Base-by-base conservation (phyloP, 2,888 invertebrate species). In the Cephus nigrinus region DNA sequence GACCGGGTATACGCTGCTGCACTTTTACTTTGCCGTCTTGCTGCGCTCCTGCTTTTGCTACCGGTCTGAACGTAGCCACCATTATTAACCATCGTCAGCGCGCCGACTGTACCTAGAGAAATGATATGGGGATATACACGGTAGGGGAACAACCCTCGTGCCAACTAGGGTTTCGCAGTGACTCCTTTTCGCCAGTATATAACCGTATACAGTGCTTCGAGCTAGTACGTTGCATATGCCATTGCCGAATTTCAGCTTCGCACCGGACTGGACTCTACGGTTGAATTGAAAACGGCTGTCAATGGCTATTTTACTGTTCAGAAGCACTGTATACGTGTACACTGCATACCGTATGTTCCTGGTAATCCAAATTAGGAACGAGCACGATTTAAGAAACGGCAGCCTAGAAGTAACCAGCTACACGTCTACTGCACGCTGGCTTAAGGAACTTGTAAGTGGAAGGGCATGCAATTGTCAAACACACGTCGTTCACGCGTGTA, bases 121-220 rank as follows among this genome's bases (percentile, higher is more conserved):
- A 31, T 12, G 74, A 74, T 34, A 74, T 23, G 74, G 35, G 74
- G 31, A 71, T 31, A 71, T 23, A 12, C 12, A 12, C 35, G 12
- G 5, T 23, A 82, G 82, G 83, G 80, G 79, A 81, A 75, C 81
- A 85, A 84, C 88, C 88, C 88, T 89, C 84, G 85, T 84, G 83
- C 82, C 83, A 86, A 86, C 83, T 86, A 83, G 88, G 88, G 87
- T 90, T 89, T 89, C 87, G 85, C 86, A 83, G 84, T 87, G 31
- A 31, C 71, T 71, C 71, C 9, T 32, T 31, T 71, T 71, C 30
- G 12, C 15, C 71, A 23, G 15, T 55, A 1, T 23, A 23, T 0
- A 23, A 23, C 23, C 23, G 9, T 23, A 55, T 9, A 55, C 55
- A 55, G 55, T 55, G 55, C 55, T 55, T 55, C 55, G 55, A 23